Evolutionary conservation across 2,797 vertebrate genomes (phyloP), one percentile per base, ranked within the genome.

Genomic region (Chaunax sp.): DNA sequence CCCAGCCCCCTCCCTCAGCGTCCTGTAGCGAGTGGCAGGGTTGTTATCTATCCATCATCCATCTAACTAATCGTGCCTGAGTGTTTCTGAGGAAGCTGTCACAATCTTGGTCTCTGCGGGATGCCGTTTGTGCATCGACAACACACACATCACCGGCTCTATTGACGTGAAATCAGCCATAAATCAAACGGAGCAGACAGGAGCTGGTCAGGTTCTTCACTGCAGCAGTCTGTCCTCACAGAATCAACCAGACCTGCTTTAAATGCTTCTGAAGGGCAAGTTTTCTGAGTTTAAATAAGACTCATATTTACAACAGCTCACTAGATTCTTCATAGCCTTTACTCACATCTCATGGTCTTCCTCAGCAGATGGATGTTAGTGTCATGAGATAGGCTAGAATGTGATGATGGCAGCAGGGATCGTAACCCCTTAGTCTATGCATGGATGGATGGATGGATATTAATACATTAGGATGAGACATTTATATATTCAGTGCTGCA

Each of bases 61-160:
- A 64, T 82, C 69, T 60, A 58, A 71, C 69, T 82, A 84, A 90
- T 84, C 75, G 77, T 43, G 61, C 46, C 62, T 30, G 65, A 74
- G 78, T 75, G 73, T 83, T 77, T 78, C 52, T 64, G 58, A 70
- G 62, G 64, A 80, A 77, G 77, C 77, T 77, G 85, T 82, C 76
- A 82, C 77, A 71, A 58, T 84, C 71, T 63, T 0, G 2, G 45
- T 84, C 88, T 83, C 86, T 54, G 69, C 30, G 80, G 81, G 82
- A 67, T 23, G 77, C 74, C 79, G 66, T 80, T 80, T 80, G 77
- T 50, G 69, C 86, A 82, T 83, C 81, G 77, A 81, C 83, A 82
- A 54, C n/a, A n/a, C 49, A 60, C 66, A 70, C 12, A 47, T 74
- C 83, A 77, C 28, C 68, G 59, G 58, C 22, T 13, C 75, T 6